These are phyloP conservation scores for Syrphus vitripennis DNA, from an alignment of 2,888 invertebrate species.

Conservation along the genomic window DNA sequence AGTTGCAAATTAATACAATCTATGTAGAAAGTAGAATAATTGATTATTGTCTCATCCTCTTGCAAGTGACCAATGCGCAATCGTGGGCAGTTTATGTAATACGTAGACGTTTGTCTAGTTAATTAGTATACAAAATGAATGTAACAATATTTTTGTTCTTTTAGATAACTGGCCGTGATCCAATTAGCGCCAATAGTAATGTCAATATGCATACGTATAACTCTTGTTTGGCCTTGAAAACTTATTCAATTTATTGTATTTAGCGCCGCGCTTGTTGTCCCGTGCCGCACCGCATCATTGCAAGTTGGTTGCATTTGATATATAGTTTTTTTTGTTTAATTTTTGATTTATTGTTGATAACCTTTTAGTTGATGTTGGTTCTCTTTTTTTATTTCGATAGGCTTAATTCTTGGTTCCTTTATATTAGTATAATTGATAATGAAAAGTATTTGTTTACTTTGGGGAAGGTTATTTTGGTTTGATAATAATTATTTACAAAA, in stretches of 20 bases:
- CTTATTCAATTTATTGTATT: conserved; percentile 14
- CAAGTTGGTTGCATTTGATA: neutral
- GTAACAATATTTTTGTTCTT: conserved; percentile 12
- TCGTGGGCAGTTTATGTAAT: conserved; percentile 37
- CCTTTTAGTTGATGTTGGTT: neutral
- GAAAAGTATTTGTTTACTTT: neutral
- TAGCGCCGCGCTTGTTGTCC: neutral
- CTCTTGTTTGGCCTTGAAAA: conserved; percentile 62
- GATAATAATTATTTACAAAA: neutral
- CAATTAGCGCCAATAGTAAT: conserved; percentile 42
- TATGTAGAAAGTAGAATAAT: neutral
- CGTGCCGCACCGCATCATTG: neutral
- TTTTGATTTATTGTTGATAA: neutral
- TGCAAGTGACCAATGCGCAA: neutral
- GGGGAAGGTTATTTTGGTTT: neutral
- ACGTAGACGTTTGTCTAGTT: conserved; percentile 20
- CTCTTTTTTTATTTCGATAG: neutral
- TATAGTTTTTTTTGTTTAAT: neutral
- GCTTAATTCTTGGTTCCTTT: neutral
- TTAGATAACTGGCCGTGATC: conserved; percentile 49
- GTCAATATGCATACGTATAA: neutral
- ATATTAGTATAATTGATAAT: no score
- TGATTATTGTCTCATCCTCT: neutral
- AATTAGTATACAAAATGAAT: neutral
- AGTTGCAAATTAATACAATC: neutral